A percentile compares a stretch with the other conserved stretches of the same genome.
These are phyloP conservation scores for Okapia johnstoni DNA, from an alignment of 2,113 vertebrate species.

Conservation along the genomic window DNA sequence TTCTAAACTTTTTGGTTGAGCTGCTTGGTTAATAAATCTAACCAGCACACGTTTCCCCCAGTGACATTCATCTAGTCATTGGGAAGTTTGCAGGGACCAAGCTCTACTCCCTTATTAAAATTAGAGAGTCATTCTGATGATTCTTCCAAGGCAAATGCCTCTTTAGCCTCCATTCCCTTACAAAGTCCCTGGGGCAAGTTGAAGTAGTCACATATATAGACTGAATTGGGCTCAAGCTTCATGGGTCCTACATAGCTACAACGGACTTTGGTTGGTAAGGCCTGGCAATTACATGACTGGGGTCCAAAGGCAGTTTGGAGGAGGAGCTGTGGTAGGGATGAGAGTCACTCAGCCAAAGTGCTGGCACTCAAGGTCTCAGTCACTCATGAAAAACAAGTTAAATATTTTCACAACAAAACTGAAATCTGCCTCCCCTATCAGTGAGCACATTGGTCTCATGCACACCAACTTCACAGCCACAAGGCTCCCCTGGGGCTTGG, in stretches of 20 bases:
- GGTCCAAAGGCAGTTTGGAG: neutral
- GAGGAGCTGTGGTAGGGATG: neutral
- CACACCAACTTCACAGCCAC: neutral
- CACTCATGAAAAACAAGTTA: neutral
- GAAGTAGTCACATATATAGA: neutral
- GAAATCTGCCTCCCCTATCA: neutral
- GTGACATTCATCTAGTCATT: neutral
- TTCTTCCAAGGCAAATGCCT: neutral
- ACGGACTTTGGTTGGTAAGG: neutral
- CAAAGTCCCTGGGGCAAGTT: neutral
- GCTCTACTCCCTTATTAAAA: neutral
- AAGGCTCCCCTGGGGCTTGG: neutral
- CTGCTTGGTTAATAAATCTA: neutral
- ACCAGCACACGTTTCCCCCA: neutral
- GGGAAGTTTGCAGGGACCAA: neutral
- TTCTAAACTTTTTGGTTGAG: neutral
- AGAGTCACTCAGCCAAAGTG: neutral
- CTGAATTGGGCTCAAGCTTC: neutral
- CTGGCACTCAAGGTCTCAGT: neutral
- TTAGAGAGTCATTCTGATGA: neutral
- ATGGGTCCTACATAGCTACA: neutral
- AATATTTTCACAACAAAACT: neutral
- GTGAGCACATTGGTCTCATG: neutral
- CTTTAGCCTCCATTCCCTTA: neutral
- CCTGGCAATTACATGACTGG: neutral